phyloP scores from a whole-genome alignment of 2,797 vertebrate genomes.

The Thamnophis elegans region DNA sequence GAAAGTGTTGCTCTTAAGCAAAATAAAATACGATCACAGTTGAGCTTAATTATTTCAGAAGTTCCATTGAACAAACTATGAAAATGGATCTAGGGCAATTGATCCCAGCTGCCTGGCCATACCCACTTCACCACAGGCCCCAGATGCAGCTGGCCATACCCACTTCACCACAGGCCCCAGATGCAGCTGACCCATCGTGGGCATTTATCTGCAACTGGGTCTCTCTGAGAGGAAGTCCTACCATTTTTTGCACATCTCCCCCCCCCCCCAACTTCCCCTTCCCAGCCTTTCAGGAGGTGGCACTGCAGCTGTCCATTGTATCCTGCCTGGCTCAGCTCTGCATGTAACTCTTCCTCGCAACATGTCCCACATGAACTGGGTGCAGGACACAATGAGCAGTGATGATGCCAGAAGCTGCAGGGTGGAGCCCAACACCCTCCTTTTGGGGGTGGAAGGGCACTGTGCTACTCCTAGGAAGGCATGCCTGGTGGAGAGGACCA shows the following conservation, averaged over 20 bases:
- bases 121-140: rapidly evolving
- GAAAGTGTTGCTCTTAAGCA: not conserved
- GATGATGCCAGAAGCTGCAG: not conserved
- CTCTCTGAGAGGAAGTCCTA: not conserved
- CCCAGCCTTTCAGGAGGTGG: not conserved
- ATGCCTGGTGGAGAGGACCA: not conserved
- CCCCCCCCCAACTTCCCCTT: not conserved
- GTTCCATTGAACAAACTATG: not conserved
- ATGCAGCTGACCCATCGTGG: not conserved
- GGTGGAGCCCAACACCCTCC: not conserved
- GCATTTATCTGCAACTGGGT: not conserved
- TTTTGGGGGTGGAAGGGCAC: not conserved
- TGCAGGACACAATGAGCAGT: not conserved
- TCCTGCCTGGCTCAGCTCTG: too few relatives aligned
- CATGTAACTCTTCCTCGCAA: not conserved
- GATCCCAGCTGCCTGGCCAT: not conserved
- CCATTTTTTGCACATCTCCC: not conserved
- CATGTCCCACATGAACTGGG: not conserved
- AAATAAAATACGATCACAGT: not conserved
- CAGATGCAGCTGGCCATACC: not conserved
- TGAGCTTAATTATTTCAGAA: not conserved
- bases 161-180: rapidly evolving
- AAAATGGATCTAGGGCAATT: not conserved
- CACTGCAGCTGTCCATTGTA: too few relatives aligned
- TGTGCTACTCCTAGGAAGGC: not conserved